Percentiles rank a stretch among this genome's conserved stretches.
phyloP scores from a whole-genome alignment of 2,888 invertebrate species.

The Nemotelus pantherinus region DNA sequence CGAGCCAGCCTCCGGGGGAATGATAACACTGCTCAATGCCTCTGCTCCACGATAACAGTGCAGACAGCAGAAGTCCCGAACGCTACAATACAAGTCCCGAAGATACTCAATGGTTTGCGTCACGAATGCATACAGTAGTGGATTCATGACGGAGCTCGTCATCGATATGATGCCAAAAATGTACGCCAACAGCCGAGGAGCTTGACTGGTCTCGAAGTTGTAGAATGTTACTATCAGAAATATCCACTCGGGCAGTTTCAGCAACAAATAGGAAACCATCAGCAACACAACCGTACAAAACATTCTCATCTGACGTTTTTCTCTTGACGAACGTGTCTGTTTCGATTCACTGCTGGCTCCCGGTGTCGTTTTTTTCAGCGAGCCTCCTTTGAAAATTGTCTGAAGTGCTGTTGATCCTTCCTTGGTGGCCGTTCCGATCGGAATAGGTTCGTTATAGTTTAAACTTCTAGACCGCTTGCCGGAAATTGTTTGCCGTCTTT shows the following conservation, averaged over 20 bases:
- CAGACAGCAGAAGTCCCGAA: neutral
- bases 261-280: constrained; percentile 67
- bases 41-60: neutral
- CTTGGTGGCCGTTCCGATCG: constrained; percentile 26
- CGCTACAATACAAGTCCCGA: constrained; percentile 6
- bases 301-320: constrained; percentile 67
- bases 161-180: constrained; percentile 67
- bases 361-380: neutral
- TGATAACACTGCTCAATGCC: neutral
- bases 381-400: neutral
- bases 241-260: constrained; percentile 68
- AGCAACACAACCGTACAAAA: constrained; percentile 68
- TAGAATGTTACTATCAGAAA: constrained; percentile 66
- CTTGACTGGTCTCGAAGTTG: constrained; percentile 54
- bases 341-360: neutral
- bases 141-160: constrained; percentile 69
- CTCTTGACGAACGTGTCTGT: neutral
- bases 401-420: neutral
- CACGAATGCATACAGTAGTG: constrained; percentile 70
- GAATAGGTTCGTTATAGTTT: neutral
- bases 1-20: neutral
- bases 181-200: constrained; percentile 66
- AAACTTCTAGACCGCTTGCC: neutral
- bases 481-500: constrained; percentile 54
- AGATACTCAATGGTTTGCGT: constrained; percentile 65